phyloP scores from a whole-genome alignment of 2,888 invertebrate genomes.

The Calephelis perditalis region DNA sequence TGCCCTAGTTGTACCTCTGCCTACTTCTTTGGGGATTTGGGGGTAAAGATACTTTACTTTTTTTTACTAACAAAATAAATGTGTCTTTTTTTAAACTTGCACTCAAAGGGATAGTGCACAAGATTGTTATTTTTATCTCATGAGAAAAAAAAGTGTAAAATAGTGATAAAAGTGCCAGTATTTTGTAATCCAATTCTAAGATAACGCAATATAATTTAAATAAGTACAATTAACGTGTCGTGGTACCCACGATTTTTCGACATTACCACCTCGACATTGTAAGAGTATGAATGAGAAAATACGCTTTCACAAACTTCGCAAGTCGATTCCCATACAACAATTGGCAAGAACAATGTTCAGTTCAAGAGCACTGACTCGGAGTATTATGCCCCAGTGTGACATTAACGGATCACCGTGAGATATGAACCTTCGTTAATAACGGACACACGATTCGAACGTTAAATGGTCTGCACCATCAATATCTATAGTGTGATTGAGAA shows the following conservation, averaged over 20 bases:
- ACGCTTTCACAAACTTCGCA: conserved; percentile 61
- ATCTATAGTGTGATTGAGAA: conserved; percentile 2
- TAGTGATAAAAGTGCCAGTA: not conserved
- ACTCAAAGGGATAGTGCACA: no score
- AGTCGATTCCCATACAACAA: conserved; percentile 51
- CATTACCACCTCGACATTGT: conserved; percentile 29
- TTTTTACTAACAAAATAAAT: no score
- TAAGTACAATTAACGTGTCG: conserved; percentile 31
- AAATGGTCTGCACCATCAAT: conserved; percentile 4
- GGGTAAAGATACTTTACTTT: no score
- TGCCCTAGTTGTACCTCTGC: no score
- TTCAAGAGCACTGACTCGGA: conserved; percentile 44
- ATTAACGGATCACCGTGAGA: conserved; percentile 29
- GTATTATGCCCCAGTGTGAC: conserved; percentile 28
- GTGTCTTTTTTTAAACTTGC: no score
- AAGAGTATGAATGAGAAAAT: conserved; percentile 49
- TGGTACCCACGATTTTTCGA: conserved; percentile 33
- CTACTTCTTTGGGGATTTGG: no score
- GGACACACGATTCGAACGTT: conserved; percentile 20
- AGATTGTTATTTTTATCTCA: no score
- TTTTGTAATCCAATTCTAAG: conserved; percentile 9
- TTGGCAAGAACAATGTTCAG: conserved; percentile 57
- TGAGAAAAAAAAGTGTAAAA: not conserved
- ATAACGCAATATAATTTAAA: conserved; percentile 6
- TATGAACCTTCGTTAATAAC: conserved; percentile 24